Evolutionary conservation across 1,140 invertebrate genomes (phyloP), one percentile per base, ranked within the genome.

Genomic region (Panagrolaimus sp.): DNA sequence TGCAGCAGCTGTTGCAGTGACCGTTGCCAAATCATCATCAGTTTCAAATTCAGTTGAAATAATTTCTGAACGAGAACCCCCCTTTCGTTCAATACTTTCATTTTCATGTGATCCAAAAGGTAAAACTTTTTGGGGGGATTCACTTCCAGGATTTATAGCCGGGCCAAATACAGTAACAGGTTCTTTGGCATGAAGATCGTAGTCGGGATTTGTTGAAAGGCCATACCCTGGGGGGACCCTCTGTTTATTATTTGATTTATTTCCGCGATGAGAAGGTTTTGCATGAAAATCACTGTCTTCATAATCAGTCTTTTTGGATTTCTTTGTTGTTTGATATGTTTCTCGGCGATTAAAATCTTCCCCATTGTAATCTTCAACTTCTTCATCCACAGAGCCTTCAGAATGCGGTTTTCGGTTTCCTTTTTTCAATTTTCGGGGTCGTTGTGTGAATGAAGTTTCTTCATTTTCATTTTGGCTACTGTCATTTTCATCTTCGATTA

Each of bases 21-120:
- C 55, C n/a, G 72, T 52, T 32, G 47, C 52, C 45, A 76, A 48
- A 65, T 83, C 81, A 48, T 83, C 79, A 28, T 75, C 65, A 38
- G 79, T 80, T 67, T 81, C 80, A 52, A 83, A 83, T n/a, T 76
- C 77, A n/a, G 76, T 71, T 17, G 63, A 73, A 32, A 76, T 62
- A 38, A 65, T 65, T 43, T 71, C 69, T 45, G 28, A 46, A 7
- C 43, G 43, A 38, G 32, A 7, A 7, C 32, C 32, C 32, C 7
- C 7, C 7, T 7, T 2, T 38, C 7, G 32, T 38, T 38, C 32
- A 32, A n/a, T 46, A 21, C 52, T 65, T 15, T 28, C 68, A 28
- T 44, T 73, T 52, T 2, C 63, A 14, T 17, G 38, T 43, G 43
- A 38, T 2, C 32, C 47, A 70, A 21, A 21, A 62, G 43, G 69